Conservation (phyloP, 2,888 invertebrate genomes). For the Morinoia aosen region DNA sequence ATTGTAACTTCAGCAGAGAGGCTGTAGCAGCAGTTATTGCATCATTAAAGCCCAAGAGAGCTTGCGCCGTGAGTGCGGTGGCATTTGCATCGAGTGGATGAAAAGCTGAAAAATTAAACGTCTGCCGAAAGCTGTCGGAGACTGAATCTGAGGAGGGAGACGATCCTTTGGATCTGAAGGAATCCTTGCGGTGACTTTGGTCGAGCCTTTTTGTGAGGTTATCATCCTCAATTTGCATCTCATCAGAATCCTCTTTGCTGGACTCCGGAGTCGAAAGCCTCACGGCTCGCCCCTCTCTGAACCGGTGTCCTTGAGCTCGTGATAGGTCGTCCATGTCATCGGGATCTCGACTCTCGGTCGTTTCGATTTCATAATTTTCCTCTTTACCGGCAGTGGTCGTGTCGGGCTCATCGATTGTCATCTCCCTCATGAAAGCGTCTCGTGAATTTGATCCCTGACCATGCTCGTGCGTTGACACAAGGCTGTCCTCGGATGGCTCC, state of each 20-base stretch:
- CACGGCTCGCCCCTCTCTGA: neutral
- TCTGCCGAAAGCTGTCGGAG: neutral
- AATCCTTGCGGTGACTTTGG: conserved; percentile 19
- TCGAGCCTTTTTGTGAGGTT: conserved; percentile 7
- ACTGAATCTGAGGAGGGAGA: conserved; percentile 37
- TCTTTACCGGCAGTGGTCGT: conserved; percentile 39
- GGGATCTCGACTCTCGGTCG: neutral
- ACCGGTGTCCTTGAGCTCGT: neutral
- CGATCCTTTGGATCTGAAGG: conserved; percentile 28
- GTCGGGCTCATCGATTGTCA: conserved; percentile 46
- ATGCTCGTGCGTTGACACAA: neutral
- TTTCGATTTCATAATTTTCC: conserved; percentile 39
- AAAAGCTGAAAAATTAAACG: conserved; percentile 47
- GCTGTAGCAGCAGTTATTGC: conserved; percentile 47
- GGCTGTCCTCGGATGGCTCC: neutral
- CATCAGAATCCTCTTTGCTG: conserved; percentile 32
- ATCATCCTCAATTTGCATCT: conserved; percentile 44
- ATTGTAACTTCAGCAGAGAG: conserved; percentile 43
- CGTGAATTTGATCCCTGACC: neutral
- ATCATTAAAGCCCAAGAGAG: conserved; percentile 50
- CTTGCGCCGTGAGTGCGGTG: conserved; percentile 28
- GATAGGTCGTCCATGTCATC: conserved; percentile 26
- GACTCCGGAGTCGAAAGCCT: conserved; percentile 7
- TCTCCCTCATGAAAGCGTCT: neutral
- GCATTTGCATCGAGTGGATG: conserved; percentile 50